Evolutionary conservation across 2,888 invertebrate species (phyloP).

Genomic region (Dysmachus trigonus): DNA sequence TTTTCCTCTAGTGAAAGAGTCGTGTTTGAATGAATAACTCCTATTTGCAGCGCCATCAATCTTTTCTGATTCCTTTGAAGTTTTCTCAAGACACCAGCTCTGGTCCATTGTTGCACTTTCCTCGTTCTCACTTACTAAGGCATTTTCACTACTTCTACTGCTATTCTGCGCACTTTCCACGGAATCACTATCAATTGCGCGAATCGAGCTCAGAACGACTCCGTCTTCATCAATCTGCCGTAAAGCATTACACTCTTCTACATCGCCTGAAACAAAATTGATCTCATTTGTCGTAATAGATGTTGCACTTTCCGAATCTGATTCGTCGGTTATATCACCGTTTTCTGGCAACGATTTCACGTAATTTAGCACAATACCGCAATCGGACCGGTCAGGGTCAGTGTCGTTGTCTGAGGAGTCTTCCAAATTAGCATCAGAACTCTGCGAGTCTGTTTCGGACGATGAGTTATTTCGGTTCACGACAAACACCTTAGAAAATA

Average conservation of each 20-base stretch:
- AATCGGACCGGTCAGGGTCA: conserved; percentile 66
- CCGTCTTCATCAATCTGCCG: not conserved
- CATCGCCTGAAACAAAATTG: conserved; percentile 53
- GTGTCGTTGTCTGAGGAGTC: conserved; percentile 74
- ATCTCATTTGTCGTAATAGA: conserved; percentile 54
- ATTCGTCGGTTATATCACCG: conserved; percentile 43
- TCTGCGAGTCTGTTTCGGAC: conserved; percentile 69
- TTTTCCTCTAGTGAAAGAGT: not conserved
- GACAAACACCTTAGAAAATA: conserved; percentile 74
- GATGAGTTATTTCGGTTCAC: conserved; percentile 70
- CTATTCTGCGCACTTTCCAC: not conserved
- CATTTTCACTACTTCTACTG: not conserved
- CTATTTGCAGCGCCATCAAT: conserved; percentile 52
- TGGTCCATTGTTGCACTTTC: conserved; percentile 50
- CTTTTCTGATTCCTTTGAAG: not conserved
- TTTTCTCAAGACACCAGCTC: not conserved
- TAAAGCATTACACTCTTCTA: conserved; percentile 44
- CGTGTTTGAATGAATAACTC: not conserved
- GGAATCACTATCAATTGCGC: not conserved
- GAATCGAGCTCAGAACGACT: not conserved
- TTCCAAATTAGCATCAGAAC: conserved; percentile 67
- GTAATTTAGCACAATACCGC: conserved; percentile 63
- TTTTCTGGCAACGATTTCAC: conserved; percentile 56
- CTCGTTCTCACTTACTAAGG: conserved; percentile 48
- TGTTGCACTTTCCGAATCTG: conserved; percentile 49